phyloP scores from a whole-genome alignment of 2,888 invertebrate species.

The Abrostola triplasia region DNA sequence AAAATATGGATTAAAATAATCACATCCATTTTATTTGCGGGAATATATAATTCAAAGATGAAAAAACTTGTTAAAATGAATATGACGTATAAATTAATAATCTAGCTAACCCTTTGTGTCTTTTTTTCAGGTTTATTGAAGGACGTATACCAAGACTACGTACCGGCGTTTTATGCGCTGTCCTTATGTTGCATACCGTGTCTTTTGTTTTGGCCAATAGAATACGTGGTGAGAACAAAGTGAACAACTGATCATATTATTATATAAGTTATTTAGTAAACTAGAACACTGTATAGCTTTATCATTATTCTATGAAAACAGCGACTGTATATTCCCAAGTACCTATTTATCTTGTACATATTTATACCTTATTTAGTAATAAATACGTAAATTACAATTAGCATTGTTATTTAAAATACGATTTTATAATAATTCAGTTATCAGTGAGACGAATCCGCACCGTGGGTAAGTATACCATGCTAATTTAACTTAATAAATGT shows the following conservation, averaged over 20 bases:
- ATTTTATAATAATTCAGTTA: neutral
- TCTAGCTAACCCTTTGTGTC: neutral
- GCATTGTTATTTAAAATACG: neutral
- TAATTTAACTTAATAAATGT: too few relatives aligned
- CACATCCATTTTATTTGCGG: too few relatives aligned
- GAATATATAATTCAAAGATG: too few relatives aligned
- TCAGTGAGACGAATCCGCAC: neutral
- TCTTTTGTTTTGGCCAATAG: conserved; percentile 76
- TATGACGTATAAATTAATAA: conserved; percentile 29
- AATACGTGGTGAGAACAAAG: conserved; percentile 63
- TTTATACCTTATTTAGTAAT: neutral
- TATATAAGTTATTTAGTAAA: neutral
- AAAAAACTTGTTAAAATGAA: neutral
- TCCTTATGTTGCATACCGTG: conserved; percentile 77
- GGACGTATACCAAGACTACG: conserved; percentile 75
- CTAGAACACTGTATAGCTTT: neutral
- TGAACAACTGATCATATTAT: conserved; percentile 19
- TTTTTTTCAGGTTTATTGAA: conserved; percentile 75
- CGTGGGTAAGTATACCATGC: too few relatives aligned
- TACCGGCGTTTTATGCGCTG: conserved; percentile 79
- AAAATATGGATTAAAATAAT: too few relatives aligned
- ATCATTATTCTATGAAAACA: conserved; percentile 1
- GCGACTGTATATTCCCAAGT: conserved; percentile 10
- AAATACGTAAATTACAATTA: neutral
- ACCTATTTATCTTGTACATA: neutral